Evolutionary conservation across 2,888 invertebrate genomes (phyloP), one percentile per base, ranked within the genome.

Genomic region (Xylocampa areola): DNA sequence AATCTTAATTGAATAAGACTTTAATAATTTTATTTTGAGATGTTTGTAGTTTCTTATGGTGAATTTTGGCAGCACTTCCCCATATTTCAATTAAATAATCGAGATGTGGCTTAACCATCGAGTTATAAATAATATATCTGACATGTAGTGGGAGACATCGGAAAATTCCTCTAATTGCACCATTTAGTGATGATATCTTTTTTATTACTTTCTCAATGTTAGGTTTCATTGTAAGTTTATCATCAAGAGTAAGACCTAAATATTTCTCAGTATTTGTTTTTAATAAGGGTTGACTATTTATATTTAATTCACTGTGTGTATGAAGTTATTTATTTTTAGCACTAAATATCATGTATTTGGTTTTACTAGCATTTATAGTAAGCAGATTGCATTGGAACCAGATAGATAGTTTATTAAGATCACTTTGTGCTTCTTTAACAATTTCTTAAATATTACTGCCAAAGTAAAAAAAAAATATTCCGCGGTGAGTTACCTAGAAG

Each of bases 51-150:
- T 13, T 10, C 14, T 40, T 27, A 16, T 14, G 27, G n/a, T 27
- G 16, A 5, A 27, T 25, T 10, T 40, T 14, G 4, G 39, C 27
- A 8, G 27, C 27, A 40, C 3, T 21, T 8, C 13, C 27, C 25
- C 39, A 40, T 10, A 40, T 16, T 27, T 40, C 25, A 10, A 27
- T 27, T 16, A 40, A 10, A 25, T 40, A 40, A 2, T 40, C 25
- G 0, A 40, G 10, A 10, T 40, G 39, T 2, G 39, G 23, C 4
- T 27, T 40, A 0, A 40, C 40, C 45, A 35, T 41, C 5, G 32
- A 32, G 14, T 32, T 14, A 32, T 32, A 32, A 5, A 29, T 32
- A 32, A 32, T 14, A 8, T 32, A 32, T 32, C 6, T 32, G 2
- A 32, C 32, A 5, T 32, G 32, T 32, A 10, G 32, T 32, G 8